Percentiles rank a stretch among this genome's conserved stretches.
phyloP scores from a whole-genome alignment of 2,113 vertebrate species.

The Gymnarchus niloticus region DNA sequence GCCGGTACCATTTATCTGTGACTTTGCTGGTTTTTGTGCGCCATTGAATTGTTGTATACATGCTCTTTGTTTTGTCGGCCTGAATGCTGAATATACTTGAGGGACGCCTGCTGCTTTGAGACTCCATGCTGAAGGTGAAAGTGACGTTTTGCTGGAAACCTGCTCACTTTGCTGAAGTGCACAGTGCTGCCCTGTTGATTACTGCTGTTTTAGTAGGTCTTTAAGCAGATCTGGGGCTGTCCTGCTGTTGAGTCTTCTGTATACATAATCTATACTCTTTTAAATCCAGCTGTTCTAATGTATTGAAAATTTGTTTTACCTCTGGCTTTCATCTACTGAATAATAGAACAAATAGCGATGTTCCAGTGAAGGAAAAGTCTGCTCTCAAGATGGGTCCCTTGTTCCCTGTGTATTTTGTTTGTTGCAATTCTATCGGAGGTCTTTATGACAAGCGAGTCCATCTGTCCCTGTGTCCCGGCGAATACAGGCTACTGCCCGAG shows the following conservation, averaged over 20 bases:
- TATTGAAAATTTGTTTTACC: not conserved
- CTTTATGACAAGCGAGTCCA: not conserved
- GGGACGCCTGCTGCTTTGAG: not conserved
- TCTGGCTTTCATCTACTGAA: not conserved
- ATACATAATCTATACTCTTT: not conserved
- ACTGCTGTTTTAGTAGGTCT: not conserved
- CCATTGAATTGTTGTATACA: not conserved
- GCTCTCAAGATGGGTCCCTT: not conserved
- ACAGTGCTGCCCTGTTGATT: not conserved
- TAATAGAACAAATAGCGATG: too few species aligned
- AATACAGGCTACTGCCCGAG: slow-evolving; percentile 58
- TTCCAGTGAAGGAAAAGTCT: too few species aligned
- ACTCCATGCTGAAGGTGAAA: not conserved
- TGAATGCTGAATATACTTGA: not conserved
- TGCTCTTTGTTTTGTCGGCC: not conserved
- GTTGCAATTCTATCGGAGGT: not conserved
- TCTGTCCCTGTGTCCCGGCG: not conserved
- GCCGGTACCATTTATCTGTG: not conserved
- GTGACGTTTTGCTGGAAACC: not conserved
- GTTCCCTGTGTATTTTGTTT: too few species aligned
- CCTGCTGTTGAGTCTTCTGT: too few species aligned
- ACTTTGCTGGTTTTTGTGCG: not conserved
- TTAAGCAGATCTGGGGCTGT: not conserved
- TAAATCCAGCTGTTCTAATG: not conserved
- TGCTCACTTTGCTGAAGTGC: not conserved